These are phyloP conservation scores for Rhodinocichla rosea DNA, from an alignment of 2,113 vertebrate genomes.

Conservation along the genomic window DNA sequence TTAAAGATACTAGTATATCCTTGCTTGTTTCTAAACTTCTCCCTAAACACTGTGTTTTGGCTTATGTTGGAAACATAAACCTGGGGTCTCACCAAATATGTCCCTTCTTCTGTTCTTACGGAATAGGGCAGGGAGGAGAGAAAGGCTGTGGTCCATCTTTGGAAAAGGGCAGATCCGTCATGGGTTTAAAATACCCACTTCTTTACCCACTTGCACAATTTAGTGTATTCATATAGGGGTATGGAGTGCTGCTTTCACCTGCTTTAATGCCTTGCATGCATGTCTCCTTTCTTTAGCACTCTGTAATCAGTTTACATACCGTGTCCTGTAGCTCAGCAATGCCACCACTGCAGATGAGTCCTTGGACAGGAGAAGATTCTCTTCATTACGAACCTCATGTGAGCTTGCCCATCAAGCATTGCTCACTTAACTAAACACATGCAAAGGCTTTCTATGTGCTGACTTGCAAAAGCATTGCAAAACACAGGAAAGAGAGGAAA, in stretches of 20 bases:
- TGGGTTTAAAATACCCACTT: background rate
- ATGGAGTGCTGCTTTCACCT: background rate
- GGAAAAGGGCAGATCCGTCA: background rate
- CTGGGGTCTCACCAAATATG: background rate
- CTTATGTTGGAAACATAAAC: background rate
- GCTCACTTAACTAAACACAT: background rate
- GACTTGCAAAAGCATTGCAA: slow-evolving; percentile 14
- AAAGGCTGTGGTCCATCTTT: background rate
- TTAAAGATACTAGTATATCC: background rate
- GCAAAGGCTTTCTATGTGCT: background rate
- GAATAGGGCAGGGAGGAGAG: background rate
- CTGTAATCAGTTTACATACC: background rate
- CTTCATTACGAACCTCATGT: background rate
- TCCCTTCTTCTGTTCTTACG: background rate
- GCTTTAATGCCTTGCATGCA: background rate
- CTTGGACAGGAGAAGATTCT: background rate
- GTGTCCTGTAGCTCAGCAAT: background rate
- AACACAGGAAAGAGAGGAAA: slow-evolving; percentile 59
- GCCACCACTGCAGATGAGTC: background rate
- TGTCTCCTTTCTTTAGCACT: background rate
- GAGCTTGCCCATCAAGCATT: background rate
- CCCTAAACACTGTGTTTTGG: background rate
- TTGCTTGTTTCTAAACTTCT: background rate
- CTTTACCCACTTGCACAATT: background rate
- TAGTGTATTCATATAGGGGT: background rate